phyloP scores from a whole-genome alignment of 2,888 invertebrate species.

The Troglohyphantes excavatus region DNA sequence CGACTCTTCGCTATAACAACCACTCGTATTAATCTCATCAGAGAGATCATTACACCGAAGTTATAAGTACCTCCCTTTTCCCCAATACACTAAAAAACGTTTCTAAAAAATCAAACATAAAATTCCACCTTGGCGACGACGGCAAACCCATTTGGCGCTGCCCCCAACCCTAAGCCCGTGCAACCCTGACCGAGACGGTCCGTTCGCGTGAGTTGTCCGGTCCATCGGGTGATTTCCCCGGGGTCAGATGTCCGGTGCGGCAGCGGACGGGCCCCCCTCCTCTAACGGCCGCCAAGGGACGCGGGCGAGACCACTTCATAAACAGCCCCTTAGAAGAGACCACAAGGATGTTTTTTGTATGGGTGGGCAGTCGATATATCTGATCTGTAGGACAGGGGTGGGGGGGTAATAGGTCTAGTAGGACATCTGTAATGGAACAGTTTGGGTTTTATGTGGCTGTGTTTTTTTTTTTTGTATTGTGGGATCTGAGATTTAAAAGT shows the following conservation, averaged over 20 bases:
- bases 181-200: conserved; percentile 13
- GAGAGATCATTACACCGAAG: no score
- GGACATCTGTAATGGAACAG: no score
- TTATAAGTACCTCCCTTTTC: no score
- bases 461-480: no score
- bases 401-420: no score
- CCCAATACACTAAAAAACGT: no score
- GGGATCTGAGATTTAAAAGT: no score
- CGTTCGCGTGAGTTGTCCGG: conserved; percentile 67
- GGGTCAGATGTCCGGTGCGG: conserved; percentile 64
- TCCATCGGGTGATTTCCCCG: conserved; percentile 75
- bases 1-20: no score
- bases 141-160: conserved; percentile 26
- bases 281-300: conserved; percentile 66
- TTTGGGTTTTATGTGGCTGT: no score
- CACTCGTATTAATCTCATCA: no score
- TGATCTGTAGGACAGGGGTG: no score
- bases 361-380: conserved; percentile 4
- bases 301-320: conserved; percentile 60
- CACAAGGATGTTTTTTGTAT: neutral
- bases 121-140: conserved; percentile 21
- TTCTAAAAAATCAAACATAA: neutral
- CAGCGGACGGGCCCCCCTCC: conserved; percentile 34
- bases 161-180: neutral
- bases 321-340: conserved; percentile 41